These are phyloP conservation scores for Silurus meridionalis DNA, from an alignment of 2,113 vertebrate species.

Conservation along the genomic window DNA sequence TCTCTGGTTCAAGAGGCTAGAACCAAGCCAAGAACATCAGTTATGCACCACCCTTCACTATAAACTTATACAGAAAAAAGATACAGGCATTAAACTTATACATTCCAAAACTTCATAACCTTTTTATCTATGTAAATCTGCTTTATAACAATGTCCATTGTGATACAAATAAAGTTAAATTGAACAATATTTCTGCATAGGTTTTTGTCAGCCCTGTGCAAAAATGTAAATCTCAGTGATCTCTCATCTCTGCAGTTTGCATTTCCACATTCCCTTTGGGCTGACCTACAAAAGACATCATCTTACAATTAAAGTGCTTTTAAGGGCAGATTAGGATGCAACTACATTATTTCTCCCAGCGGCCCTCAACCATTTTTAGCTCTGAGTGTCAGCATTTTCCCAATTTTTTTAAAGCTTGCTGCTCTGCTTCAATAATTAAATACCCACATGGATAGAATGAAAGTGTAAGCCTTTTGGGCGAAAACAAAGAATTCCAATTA, in stretches of 20 bases:
- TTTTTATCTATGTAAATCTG: no score
- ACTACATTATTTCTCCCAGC: background rate
- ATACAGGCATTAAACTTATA: no score
- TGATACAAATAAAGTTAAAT: no score
- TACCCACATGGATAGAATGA: background rate
- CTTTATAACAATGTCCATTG: no score
- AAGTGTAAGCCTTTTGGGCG: background rate
- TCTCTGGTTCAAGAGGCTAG: background rate
- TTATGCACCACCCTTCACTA: background rate
- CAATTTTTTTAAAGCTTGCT: background rate
- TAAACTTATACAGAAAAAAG: no score
- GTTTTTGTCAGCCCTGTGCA: no score
- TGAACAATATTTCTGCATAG: background rate
- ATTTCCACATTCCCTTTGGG: no score
- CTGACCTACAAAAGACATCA: no score
- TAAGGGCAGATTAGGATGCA: no score
- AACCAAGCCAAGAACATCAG: background rate
- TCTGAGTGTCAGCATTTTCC: background rate
- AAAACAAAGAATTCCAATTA: background rate
- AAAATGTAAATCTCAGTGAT: background rate
- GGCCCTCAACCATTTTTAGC: background rate
- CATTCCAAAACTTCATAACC: no score
- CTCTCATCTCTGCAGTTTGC: no score
- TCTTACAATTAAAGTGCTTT: no score
- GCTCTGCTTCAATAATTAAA: background rate